Conservation (phyloP, 2,888 invertebrate species). For the Lumbricus terrestris region DNA sequence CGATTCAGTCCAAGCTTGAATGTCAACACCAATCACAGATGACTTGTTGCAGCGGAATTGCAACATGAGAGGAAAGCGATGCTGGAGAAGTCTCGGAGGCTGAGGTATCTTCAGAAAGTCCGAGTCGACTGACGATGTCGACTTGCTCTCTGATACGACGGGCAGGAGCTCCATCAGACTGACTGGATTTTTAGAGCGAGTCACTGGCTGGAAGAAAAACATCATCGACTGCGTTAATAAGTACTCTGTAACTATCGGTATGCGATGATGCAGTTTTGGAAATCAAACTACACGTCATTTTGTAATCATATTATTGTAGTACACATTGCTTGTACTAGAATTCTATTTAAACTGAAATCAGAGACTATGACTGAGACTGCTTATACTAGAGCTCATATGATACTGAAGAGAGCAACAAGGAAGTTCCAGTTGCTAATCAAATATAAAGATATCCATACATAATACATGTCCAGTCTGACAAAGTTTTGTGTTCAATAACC, state of each 20-base stretch:
- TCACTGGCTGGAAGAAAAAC: not conserved
- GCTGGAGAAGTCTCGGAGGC: slow-evolving; percentile 4
- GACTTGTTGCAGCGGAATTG: not conserved
- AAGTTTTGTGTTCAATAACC: not conserved
- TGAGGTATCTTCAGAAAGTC: not conserved
- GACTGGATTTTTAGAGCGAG: not conserved
- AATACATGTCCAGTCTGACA: not conserved
- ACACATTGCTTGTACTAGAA: not conserved
- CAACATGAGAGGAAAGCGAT: not conserved
- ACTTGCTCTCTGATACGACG: not conserved
- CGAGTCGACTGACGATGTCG: not conserved
- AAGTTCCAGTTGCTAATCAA: not conserved
- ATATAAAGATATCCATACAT: not conserved
- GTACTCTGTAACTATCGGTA: no score
- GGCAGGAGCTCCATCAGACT: not conserved
- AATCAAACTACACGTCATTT: not conserved
- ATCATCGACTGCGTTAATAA: not conserved
- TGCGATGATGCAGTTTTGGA: not conserved
- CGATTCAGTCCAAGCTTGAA: not conserved
- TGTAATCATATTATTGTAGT: no score
- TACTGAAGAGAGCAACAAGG: not conserved
- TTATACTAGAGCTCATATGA: not conserved
- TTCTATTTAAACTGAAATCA: not conserved
- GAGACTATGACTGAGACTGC: not conserved
- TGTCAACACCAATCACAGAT: not conserved